These are phyloP conservation scores for Drosophila miranda DNA, from an alignment of 1,140 invertebrate genomes.

Conservation along the genomic window DNA sequence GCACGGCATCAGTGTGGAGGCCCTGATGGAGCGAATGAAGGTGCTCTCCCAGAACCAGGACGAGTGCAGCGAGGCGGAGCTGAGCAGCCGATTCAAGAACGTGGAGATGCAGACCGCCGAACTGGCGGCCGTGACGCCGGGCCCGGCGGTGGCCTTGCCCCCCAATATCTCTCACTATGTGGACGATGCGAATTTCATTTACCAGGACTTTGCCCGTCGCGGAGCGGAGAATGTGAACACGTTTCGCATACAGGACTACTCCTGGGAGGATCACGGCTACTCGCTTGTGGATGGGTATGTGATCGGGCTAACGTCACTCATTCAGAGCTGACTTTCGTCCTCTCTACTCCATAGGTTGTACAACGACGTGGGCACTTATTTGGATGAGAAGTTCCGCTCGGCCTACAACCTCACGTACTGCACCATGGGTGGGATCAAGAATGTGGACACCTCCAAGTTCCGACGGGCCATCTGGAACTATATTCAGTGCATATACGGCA, in stretches of 20 bases:
- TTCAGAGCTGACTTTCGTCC: too few species aligned
- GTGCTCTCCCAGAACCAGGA: constrained; percentile 88
- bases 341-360: constrained; percentile 84
- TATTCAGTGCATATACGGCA: constrained; percentile 95
- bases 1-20: constrained; percentile 87
- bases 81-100: constrained; percentile 89
- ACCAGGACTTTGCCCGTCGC: constrained; percentile 92
- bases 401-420: constrained; percentile 95
- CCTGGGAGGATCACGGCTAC: constrained; percentile 96
- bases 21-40: constrained; percentile 92
- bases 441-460: constrained; percentile 95
- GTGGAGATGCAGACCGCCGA: constrained; percentile 90
- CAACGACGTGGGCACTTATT: constrained; percentile 91
- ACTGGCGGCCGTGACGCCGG: constrained; percentile 84
- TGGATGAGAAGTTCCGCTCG: constrained; percentile 94
- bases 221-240: constrained; percentile 86
- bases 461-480: constrained; percentile 96
- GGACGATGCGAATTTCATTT: constrained; percentile 90
- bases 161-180: constrained; percentile 89
- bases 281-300: constrained; percentile 90
- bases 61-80: constrained; percentile 89
- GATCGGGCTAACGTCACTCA: neutral
- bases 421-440: constrained; percentile 92
- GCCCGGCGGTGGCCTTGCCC: constrained; percentile 79
- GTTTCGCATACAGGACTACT: constrained; percentile 94